Base-by-base conservation (phyloP, 2,888 invertebrate genomes). In the Sipunculus nudus region DNA sequence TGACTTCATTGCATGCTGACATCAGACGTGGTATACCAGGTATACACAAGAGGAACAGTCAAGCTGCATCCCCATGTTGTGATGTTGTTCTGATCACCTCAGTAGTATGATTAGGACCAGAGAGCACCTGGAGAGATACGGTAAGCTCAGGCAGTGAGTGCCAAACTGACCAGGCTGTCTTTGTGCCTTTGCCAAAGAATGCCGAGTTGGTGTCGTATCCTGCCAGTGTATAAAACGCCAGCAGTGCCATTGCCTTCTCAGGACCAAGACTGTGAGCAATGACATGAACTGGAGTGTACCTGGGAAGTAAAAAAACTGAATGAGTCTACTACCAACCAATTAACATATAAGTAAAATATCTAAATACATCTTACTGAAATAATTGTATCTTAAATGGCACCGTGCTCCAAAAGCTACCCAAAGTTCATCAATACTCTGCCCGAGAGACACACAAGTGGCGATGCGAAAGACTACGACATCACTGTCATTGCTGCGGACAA, bases 181-280 rank as follows among this genome's bases (percentile, higher is more conserved):
- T 49, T 26, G 56, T 63, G 8, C 54, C 63, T 49, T 23, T 56
- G 4, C 63, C 56, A 29, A 31, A 13, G 40, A 62, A 63, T n/a
- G 50, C 21, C 16, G 63, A 63, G 2, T 48, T 53, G 25, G 38
- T 43, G 48, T 63, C 56, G 35, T 56, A 63, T n/a, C 63, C 63
- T 6, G 63, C 57, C 25, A 63, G 48, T 16, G 61, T 35, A 25
- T 63, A 50, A 38, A 63, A 62, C 6, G 38, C 43, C 26, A 29
- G 52, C 21, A 63, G 40, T 13, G 45, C 53, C 21, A 3, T 35
- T 25, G 38, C n/a, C 16, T 25, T 39, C 2, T 28, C 21, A 13
- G 26, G 26, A 25, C 40, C 52, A 8, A 63, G 50, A n/a, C 26
- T 10, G 25, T 35, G 26, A 28, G 46, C 63, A 8, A 63, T 49